Percentiles rank a stretch among this genome's conserved stretches.
Evolutionary conservation across 2,113 vertebrate genomes (phyloP).

Genomic region (Protobothrops flavoviridis): DNA sequence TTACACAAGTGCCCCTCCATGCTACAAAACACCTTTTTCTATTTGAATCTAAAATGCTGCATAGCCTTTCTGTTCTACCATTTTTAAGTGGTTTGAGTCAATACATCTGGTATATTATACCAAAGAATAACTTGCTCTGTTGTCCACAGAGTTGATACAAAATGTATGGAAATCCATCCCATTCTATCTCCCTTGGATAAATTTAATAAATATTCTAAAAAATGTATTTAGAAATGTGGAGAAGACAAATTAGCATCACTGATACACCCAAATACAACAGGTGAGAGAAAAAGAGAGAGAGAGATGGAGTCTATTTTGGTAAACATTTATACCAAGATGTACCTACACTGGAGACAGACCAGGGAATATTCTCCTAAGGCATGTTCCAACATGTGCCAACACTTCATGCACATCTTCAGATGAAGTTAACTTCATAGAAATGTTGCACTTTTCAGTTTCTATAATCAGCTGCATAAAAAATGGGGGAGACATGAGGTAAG

Average conservation of each 20-base stretch:
- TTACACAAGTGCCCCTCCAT: background rate
- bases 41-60: background rate
- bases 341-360: conserved; percentile 89
- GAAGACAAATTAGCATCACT: background rate
- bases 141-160: too few relatives aligned
- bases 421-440: conserved; percentile 87
- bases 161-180: background rate
- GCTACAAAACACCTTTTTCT: background rate
- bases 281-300: background rate
- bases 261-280: background rate
- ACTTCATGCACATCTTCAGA: conserved; percentile 90
- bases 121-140: background rate
- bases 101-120: background rate
- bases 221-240: background rate
- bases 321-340: background rate
- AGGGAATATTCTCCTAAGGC: conserved; percentile 89
- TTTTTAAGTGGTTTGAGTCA: background rate
- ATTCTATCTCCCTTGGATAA: background rate
- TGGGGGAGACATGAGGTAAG: background rate
- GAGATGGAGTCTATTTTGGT: rapidly evolving
- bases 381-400: conserved; percentile 88
- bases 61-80: background rate
- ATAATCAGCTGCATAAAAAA: conserved; percentile 78
- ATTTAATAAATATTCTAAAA: background rate
- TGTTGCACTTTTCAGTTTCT: conserved; percentile 85